A percentile compares a stretch with the other conserved stretches of the same genome.
Conservation (phyloP, 64 coral and sea anemone genomes). For the Acropora yongei region DNA sequence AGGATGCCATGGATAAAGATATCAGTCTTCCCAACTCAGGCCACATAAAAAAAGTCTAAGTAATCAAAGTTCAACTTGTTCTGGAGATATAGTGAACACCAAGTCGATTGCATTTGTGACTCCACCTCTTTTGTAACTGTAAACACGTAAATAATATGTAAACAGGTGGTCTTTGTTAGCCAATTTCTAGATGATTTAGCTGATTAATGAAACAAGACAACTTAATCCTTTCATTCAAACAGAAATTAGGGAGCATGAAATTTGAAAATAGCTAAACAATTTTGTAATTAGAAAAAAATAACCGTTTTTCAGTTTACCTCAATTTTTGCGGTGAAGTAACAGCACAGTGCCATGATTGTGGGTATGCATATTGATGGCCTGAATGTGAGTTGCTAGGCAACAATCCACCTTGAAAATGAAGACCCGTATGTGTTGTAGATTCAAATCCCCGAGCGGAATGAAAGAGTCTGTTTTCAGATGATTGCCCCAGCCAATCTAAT, state of each 20-base stretch:
- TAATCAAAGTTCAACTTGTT: too few species aligned
- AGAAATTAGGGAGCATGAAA: too few species aligned
- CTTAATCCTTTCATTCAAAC: too few species aligned
- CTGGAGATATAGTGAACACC: neutral
- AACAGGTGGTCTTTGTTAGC: too few species aligned
- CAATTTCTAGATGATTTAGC: too few species aligned
- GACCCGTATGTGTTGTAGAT: neutral
- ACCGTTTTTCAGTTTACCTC: neutral
- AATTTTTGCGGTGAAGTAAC: constrained; percentile 16
- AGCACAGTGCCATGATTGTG: constrained; percentile 26
- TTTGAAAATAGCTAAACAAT: too few species aligned
- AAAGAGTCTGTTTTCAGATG: constrained; percentile 48
- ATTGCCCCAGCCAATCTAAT: constrained; percentile 27
- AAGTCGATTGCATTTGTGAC: neutral
- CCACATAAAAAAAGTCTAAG: too few species aligned
- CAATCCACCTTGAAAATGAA: constrained; percentile 20
- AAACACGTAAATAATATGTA: neutral
- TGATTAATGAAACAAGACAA: too few species aligned
- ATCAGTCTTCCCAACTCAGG: too few species aligned
- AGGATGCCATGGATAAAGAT: too few species aligned
- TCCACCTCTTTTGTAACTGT: neutral
- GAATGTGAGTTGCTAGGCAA: constrained; percentile 1
- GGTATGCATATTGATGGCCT: constrained; percentile 34
- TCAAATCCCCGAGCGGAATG: constrained; percentile 20
- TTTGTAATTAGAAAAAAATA: neutral